Evolutionary conservation across 2,888 invertebrate species (phyloP).

Genomic region (Autographa pulchrina): DNA sequence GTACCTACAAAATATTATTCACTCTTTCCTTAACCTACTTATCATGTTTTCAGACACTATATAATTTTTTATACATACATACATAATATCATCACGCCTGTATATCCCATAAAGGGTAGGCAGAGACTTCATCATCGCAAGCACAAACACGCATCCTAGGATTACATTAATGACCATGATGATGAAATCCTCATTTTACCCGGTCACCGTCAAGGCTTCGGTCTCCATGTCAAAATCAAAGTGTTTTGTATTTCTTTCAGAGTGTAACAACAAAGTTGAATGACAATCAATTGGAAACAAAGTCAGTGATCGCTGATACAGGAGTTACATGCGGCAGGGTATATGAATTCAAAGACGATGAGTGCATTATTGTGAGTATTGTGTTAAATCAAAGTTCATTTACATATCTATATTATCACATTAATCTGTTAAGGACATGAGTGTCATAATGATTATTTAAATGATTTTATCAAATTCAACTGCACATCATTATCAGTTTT

Average conservation of each 20-base stretch:
- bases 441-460: not conserved
- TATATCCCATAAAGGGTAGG: no score
- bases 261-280: slow-evolving; percentile 87
- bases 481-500: not conserved
- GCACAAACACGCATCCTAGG: no score
- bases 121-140: no score
- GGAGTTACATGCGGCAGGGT: slow-evolving; percentile 79
- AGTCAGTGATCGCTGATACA: slow-evolving; percentile 78
- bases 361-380: slow-evolving; percentile 80
- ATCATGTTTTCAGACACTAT: not conserved
- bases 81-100: no score
- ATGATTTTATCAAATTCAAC: not conserved
- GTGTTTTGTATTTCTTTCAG: slow-evolving; percentile 74
- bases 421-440: not conserved
- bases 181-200: no score
- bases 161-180: no score
- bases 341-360: slow-evolving; percentile 81
- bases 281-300: slow-evolving; percentile 84
- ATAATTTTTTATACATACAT: no score
- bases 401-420: not conserved
- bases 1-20: not conserved
- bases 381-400: not conserved
- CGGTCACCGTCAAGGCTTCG: no score
- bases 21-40: not conserved
- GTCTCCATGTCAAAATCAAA: no score